These are phyloP conservation scores for Physella acuta DNA, from an alignment of 1,140 invertebrate genomes.

Conservation along the genomic window DNA sequence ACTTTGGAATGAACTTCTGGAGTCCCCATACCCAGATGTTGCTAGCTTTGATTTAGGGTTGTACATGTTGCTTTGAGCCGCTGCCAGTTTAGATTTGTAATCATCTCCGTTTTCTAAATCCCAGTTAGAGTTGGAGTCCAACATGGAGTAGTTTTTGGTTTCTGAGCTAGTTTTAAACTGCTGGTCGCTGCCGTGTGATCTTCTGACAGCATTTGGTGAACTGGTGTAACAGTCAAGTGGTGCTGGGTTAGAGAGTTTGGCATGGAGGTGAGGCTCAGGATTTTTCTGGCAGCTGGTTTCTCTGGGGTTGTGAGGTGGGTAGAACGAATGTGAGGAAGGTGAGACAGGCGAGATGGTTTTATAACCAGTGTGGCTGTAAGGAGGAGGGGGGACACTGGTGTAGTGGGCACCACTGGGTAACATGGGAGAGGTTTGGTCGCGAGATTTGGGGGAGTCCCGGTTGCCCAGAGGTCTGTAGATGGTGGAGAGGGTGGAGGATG, in stretches of 20 bases:
- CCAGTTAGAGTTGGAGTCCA: neutral
- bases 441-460: slow-evolving; percentile 26
- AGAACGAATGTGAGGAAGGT: too few relatives aligned
- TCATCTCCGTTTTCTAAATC: slow-evolving; percentile 3
- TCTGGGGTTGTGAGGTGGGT: too few relatives aligned
- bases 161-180: too few relatives aligned
- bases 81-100: slow-evolving; percentile 9
- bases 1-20: neutral
- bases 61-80: slow-evolving; percentile 8
- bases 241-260: too few relatives aligned
- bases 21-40: neutral
- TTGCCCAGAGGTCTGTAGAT: slow-evolving; percentile 40
- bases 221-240: too few relatives aligned
- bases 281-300: too few relatives aligned
- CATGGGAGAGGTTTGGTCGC: slow-evolving; percentile 27
- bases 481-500: slow-evolving; percentile 45
- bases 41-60: neutral
- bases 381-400: slow-evolving; percentile 16
- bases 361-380: slow-evolving; percentile 18
- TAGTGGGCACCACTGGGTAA: slow-evolving; percentile 24
- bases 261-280: too few relatives aligned
- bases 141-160: too few relatives aligned
- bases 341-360: too few relatives aligned
- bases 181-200: too few relatives aligned
- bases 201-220: too few relatives aligned